These are phyloP conservation scores for Idaea straminata DNA, from an alignment of 2,888 invertebrate species.

Conservation along the genomic window DNA sequence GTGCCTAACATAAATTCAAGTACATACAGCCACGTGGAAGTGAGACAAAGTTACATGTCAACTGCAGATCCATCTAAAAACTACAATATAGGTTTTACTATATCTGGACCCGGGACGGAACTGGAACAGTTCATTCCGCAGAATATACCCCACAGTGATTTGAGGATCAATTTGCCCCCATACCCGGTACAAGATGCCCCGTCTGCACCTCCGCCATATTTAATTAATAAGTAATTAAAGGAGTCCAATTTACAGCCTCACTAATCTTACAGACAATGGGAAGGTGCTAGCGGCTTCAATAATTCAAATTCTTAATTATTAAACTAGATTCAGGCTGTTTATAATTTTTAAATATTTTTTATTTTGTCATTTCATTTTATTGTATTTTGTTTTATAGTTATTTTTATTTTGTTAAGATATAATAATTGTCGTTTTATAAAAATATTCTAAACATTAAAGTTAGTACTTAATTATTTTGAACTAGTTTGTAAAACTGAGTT, in stretches of 20 bases:
- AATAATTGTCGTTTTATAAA: too few relatives aligned
- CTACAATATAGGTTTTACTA: constrained; percentile 22
- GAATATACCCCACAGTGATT: neutral
- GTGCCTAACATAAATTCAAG: neutral
- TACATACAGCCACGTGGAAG: neutral
- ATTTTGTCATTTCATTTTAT: too few relatives aligned
- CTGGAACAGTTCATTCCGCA: neutral
- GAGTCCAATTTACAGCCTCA: neutral
- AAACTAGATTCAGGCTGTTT: too few relatives aligned
- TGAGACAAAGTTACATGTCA: constrained; percentile 4
- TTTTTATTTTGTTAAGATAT: too few relatives aligned
- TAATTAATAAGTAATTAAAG: neutral
- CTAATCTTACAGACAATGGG: too few relatives aligned
- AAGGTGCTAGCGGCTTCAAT: too few relatives aligned
- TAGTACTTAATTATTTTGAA: too few relatives aligned
- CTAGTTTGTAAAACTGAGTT: too few relatives aligned
- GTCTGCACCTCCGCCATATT: constrained; percentile 5
- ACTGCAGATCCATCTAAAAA: constrained; percentile 17
- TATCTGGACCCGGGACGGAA: constrained; percentile 9
- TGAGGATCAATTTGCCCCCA: neutral
- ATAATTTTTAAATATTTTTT: too few relatives aligned
- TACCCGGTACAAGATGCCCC: neutral
- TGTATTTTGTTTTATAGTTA: too few relatives aligned
- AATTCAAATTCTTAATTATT: too few relatives aligned
- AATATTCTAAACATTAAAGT: too few relatives aligned